A percentile compares a stretch with the other conserved stretches of the same genome.
phyloP scores from a whole-genome alignment of 2,797 vertebrate genomes.

The Delichon dasypus region DNA sequence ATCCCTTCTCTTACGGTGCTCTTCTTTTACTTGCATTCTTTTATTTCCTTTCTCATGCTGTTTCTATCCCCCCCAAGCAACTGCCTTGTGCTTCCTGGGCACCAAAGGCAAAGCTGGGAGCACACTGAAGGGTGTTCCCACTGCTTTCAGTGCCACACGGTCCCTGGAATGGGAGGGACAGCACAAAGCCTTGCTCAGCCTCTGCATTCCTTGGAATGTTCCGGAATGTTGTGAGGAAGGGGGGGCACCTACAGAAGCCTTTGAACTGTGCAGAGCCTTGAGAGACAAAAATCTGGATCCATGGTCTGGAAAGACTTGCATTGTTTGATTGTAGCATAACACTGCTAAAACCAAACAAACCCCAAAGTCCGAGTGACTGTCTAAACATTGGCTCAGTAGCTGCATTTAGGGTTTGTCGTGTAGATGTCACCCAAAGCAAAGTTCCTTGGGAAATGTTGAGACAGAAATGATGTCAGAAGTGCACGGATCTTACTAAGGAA shows the following conservation, averaged over 20 bases:
- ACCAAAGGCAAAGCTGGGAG: not conserved
- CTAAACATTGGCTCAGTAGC: not conserved
- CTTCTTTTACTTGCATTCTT: not conserved
- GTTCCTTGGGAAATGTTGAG: not conserved
- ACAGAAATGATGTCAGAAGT: not conserved
- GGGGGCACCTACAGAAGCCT: not conserved
- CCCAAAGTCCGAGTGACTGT: not conserved
- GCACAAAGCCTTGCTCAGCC: not conserved
- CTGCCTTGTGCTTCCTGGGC: not conserved
- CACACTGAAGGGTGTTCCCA: not conserved
- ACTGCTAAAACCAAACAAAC: not conserved
- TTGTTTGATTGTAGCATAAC: not conserved
- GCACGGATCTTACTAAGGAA: not conserved
- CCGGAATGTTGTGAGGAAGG: rapidly evolving
- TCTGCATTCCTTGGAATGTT: not conserved
- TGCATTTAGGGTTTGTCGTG: not conserved
- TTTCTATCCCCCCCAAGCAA: not conserved
- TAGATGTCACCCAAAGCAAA: not conserved
- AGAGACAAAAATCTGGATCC: not conserved
- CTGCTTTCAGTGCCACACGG: not conserved
- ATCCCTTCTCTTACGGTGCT: not conserved
- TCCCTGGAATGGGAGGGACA: not conserved
- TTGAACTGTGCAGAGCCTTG: not conserved
- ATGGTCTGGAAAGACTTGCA: not conserved
- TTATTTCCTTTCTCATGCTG: not conserved